These are phyloP conservation scores for Eurystomus gularis DNA, from an alignment of 2,113 vertebrate genomes.

Conservation along the genomic window DNA sequence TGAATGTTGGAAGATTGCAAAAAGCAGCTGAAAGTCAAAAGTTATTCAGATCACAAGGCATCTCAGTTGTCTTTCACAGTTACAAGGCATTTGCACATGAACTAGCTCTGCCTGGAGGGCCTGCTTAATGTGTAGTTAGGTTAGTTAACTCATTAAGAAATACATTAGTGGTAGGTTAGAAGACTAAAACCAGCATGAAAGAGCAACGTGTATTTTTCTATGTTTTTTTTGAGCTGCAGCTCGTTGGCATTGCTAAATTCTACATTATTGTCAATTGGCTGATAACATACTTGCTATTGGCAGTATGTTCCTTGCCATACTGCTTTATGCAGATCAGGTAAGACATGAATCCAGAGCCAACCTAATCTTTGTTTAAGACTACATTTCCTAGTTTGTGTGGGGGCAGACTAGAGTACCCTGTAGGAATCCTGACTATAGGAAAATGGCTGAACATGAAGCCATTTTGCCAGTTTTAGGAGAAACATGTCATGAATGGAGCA, in stretches of 20 bases:
- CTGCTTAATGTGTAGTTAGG: not conserved
- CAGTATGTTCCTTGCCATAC: not conserved
- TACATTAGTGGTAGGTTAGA: not conserved
- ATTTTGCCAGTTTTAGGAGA: not conserved
- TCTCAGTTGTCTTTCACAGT: not conserved
- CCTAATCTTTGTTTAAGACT: not conserved
- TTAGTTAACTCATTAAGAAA: not conserved
- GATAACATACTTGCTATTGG: not conserved
- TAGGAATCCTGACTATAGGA: not conserved
- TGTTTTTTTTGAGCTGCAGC: not conserved
- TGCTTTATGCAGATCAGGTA: not conserved
- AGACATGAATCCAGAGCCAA: not conserved
- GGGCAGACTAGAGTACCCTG: not conserved
- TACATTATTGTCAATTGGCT: not conserved
- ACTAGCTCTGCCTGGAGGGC: not conserved
- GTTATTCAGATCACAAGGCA: not conserved
- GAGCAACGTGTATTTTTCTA: not conserved
- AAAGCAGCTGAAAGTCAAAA: not conserved
- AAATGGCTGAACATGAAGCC: not conserved
- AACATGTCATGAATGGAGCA: accelerated
- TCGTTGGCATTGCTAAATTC: not conserved
- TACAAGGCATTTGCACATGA: accelerated
- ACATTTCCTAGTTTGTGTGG: not conserved
- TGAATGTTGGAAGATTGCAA: not conserved
- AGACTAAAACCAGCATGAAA: not conserved